Conservation (phyloP, 37 sponge, comb jelly and placozoan species). For the Beroe ovata region DNA sequence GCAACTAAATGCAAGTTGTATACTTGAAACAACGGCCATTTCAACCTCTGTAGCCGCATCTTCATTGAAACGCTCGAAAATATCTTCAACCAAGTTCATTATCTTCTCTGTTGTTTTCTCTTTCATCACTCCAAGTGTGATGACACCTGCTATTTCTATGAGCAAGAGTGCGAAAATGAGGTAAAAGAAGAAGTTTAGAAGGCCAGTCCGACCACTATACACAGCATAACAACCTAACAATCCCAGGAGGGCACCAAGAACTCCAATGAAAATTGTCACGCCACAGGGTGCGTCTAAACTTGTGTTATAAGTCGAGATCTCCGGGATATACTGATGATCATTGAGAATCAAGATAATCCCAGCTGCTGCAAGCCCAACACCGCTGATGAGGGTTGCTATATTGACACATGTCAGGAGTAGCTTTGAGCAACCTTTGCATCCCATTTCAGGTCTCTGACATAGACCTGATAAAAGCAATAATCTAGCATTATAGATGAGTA, state of each 20-base stretch:
- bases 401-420: neutral
- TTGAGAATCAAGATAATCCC: conserved; percentile 6
- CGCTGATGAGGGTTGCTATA: neutral
- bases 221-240: neutral
- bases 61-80: neutral
- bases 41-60: neutral
- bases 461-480: neutral
- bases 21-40: neutral
- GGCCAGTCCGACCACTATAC: neutral
- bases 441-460: neutral
- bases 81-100: neutral
- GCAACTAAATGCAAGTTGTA: neutral
- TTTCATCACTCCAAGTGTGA: neutral
- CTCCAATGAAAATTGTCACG: neutral
- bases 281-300: conserved; percentile 9
- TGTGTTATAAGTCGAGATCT: neutral
- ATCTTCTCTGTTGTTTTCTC: neutral
- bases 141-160: neutral
- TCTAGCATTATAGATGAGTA: no score
- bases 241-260: neutral
- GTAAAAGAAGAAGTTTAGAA: conserved; percentile 18
- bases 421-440: conserved; percentile 13
- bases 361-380: neutral
- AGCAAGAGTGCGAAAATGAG: neutral
- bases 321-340: conserved; percentile 2